A percentile compares a stretch with the other conserved stretches of the same genome.
phyloP scores from a whole-genome alignment of 1,140 invertebrate species.

The Brachionus plicatilis region DNA sequence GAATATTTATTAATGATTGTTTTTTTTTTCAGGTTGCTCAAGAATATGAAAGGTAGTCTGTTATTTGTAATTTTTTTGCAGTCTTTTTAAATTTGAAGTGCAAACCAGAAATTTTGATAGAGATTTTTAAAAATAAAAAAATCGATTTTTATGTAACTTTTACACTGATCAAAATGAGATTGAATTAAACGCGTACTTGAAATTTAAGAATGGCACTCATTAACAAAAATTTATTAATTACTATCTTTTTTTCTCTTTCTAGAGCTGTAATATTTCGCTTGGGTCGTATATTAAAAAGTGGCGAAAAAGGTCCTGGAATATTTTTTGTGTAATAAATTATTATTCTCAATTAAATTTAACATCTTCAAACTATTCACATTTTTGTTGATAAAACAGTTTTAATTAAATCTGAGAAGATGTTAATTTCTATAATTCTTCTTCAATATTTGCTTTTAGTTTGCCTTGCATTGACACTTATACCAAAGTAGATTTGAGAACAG shows the following conservation, averaged over 20 bases:
- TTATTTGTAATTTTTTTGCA: neutral
- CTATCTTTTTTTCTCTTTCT: conserved; percentile 45
- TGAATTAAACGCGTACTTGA: neutral
- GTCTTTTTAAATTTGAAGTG: neutral
- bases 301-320: conserved; percentile 42
- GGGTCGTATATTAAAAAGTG: conserved; percentile 20
- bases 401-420: neutral
- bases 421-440: neutral
- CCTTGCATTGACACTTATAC: conserved; percentile 72
- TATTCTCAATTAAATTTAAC: neutral
- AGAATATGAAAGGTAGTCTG: conserved; percentile 48
- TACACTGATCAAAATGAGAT: neutral
- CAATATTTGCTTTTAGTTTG: conserved; percentile 30
- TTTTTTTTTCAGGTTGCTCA: conserved; percentile 47
- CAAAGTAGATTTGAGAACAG: conserved; percentile 73
- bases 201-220: neutral
- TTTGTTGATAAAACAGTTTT: conserved; percentile 61
- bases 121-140: neutral
- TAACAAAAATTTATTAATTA: neutral
- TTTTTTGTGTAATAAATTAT: conserved; percentile 40
- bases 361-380: conserved; percentile 49
- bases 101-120: neutral
- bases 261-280: conserved; percentile 42
- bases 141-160: neutral
- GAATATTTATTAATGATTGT: neutral